A percentile compares a stretch with the other conserved stretches of the same genome.
phyloP scores from a whole-genome alignment of 2,797 vertebrate species.

The Spinus olivaceus region DNA sequence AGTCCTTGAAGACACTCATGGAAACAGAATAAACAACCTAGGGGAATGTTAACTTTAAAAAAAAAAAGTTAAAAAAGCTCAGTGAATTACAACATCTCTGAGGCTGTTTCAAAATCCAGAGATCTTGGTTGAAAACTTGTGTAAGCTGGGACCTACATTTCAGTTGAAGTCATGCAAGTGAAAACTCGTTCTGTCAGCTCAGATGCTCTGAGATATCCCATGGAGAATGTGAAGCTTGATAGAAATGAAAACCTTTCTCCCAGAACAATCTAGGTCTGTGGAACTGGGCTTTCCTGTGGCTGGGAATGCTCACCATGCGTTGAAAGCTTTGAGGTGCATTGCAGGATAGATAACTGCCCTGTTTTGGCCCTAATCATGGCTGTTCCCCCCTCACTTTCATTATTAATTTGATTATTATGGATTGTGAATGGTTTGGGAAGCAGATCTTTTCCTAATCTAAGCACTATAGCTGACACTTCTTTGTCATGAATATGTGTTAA shows the following conservation, averaged over 20 bases:
- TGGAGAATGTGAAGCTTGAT: background rate
- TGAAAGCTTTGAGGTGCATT: background rate
- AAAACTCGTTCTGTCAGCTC: constrained; percentile 45
- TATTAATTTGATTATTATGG: background rate
- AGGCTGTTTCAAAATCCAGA: background rate
- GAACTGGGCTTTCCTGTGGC: background rate
- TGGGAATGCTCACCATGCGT: background rate
- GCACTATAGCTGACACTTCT: background rate
- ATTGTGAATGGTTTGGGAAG: background rate
- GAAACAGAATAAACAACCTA: background rate
- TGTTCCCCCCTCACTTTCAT: background rate
- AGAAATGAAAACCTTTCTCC: background rate
- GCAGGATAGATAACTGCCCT: background rate
- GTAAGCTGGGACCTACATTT: constrained; percentile 43
- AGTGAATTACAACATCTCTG: background rate
- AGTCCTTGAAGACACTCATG: background rate
- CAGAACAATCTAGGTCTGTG: background rate
- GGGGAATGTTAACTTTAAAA: background rate
- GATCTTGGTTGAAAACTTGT: background rate
- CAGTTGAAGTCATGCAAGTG: background rate
- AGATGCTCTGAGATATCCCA: background rate
- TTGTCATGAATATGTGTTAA: background rate
- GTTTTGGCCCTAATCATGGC: background rate
- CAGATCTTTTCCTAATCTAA: background rate
- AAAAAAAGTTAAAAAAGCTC: background rate